Evolutionary conservation across 2,113 vertebrate genomes (phyloP).

Genomic region (Polyodon spathula): DNA sequence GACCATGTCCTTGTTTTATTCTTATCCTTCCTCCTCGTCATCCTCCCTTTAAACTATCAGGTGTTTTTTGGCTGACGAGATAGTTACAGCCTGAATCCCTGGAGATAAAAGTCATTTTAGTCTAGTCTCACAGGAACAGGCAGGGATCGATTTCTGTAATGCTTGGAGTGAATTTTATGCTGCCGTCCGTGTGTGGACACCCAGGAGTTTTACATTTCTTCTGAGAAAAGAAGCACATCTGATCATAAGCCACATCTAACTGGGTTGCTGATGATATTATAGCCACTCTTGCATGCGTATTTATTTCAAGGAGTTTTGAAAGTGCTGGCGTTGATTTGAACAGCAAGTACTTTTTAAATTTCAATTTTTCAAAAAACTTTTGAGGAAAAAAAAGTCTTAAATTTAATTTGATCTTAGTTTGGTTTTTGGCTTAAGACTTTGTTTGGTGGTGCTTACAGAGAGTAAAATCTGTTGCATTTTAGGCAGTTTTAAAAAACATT

Average conservation of each 20-base stretch:
- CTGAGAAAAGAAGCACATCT: not conserved
- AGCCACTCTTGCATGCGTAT: not conserved
- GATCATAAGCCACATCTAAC: not conserved
- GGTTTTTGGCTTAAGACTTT: slow-evolving; percentile 4
- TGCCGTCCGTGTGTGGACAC: too few relatives aligned
- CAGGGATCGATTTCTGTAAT: too few relatives aligned
- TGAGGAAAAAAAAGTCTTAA: not conserved
- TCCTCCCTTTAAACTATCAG: too few relatives aligned
- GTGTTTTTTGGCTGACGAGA: too few relatives aligned
- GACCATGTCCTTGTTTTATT: slow-evolving; percentile 20
- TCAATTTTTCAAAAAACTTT: slow-evolving; percentile 2
- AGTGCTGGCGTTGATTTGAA: not conserved
- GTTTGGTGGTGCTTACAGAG: slow-evolving; percentile 11
- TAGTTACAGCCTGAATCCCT: too few relatives aligned
- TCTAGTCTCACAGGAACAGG: too few relatives aligned
- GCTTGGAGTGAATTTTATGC: too few relatives aligned
- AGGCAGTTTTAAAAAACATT: too few relatives aligned
- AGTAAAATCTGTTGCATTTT: too few relatives aligned
- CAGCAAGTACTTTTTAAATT: not conserved
- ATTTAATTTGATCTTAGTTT: slow-evolving; percentile 9
- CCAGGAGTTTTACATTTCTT: too few relatives aligned
- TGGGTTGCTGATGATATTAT: not conserved
- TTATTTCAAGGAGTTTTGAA: not conserved
- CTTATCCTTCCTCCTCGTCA: slow-evolving; percentile 6
- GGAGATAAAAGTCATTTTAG: too few relatives aligned